Conservation (phyloP, 2,113 vertebrate genomes). For the Periophthalmodon schlosseri region DNA sequence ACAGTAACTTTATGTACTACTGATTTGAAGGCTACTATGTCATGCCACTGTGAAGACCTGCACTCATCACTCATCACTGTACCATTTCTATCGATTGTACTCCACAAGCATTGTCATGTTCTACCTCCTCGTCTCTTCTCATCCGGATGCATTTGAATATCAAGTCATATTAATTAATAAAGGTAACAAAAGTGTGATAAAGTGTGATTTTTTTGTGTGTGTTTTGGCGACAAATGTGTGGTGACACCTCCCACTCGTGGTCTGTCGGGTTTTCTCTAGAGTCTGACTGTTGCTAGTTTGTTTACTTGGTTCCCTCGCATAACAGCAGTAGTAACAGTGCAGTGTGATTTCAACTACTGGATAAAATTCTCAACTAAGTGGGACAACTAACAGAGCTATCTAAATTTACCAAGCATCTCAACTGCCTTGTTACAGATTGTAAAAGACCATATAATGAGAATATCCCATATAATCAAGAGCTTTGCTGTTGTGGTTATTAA, state of each 20-base stretch:
- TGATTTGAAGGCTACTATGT: constrained; percentile 15
- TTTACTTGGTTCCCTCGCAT: not conserved
- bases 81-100: constrained; percentile 7
- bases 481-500: no score
- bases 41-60: not conserved
- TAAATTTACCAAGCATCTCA: no score
- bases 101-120: constrained; percentile 45
- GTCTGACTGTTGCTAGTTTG: constrained; percentile 1
- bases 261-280: constrained; percentile 14
- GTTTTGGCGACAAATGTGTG: not conserved
- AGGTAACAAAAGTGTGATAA: constrained; percentile 11
- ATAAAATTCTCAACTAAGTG: no score
- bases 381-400: no score
- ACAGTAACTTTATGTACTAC: not conserved
- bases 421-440: no score
- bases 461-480: no score
- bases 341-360: not conserved
- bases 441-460: no score
- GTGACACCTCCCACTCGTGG: constrained; percentile 28
- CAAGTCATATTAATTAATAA: constrained; percentile 49
- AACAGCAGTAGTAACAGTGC: not conserved
- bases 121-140: constrained; percentile 52
- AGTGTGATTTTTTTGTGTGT: not conserved
- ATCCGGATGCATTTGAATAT: constrained; percentile 50
- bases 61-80: constrained; percentile 20